phyloP scores from a whole-genome alignment of 2,888 invertebrate species.

The Abrostola triplasia region DNA sequence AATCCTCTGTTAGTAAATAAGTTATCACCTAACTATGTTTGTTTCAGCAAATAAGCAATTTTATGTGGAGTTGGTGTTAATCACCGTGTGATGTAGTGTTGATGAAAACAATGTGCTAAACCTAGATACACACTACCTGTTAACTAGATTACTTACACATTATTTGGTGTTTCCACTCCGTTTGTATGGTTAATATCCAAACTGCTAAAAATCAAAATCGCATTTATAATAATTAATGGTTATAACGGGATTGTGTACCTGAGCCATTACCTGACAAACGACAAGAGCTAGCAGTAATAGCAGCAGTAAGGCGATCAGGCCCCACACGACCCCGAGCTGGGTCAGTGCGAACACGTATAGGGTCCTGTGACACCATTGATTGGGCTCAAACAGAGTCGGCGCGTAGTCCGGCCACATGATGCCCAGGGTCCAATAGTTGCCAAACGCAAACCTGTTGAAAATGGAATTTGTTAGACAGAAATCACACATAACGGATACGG shows the following conservation, averaged over 20 bases:
- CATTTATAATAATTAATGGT: slow-evolving; percentile 8
- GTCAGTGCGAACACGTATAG: slow-evolving; percentile 93
- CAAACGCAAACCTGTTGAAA: slow-evolving; percentile 89
- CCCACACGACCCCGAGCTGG: slow-evolving; percentile 92
- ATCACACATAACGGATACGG: not conserved
- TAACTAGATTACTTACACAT: slow-evolving; percentile 3
- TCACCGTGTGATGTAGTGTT: not conserved
- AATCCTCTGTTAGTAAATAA: not conserved
- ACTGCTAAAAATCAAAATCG: slow-evolving; percentile 3
- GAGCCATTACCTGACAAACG: slow-evolving; percentile 88
- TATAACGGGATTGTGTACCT: slow-evolving; percentile 39
- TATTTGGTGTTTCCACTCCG: not conserved
- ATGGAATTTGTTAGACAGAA: not conserved
- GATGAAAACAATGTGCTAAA: not conserved
- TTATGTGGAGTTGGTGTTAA: not conserved
- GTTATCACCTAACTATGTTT: not conserved
- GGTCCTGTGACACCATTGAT: slow-evolving; percentile 93
- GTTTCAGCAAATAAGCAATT: not conserved
- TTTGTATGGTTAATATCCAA: slow-evolving; percentile 1
- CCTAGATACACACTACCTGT: not conserved
- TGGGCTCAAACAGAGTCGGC: slow-evolving; percentile 92
- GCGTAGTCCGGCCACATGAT: slow-evolving; percentile 94
- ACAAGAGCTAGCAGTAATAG: slow-evolving; percentile 89
- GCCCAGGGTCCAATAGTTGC: slow-evolving; percentile 93
- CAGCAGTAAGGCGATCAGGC: slow-evolving; percentile 87